phyloP scores from a whole-genome alignment of 2,888 invertebrate species.

The Amiota minor region DNA sequence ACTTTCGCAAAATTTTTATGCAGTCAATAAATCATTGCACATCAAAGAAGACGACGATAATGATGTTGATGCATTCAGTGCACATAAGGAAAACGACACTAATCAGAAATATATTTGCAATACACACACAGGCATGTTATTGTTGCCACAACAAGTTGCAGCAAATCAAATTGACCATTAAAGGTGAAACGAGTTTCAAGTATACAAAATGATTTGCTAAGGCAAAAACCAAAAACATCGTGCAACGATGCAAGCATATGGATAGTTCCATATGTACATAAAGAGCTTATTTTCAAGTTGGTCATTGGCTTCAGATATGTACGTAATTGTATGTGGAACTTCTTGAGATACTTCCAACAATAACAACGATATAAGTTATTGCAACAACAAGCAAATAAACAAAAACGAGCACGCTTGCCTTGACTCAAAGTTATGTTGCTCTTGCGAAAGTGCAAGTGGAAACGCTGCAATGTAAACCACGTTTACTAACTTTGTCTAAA shows the following conservation, averaged over 20 bases:
- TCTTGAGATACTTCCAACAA: not conserved
- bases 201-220: not conserved
- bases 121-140: not conserved
- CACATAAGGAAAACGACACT: not conserved
- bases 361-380: not conserved
- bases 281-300: not conserved
- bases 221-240: too few relatives aligned
- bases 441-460: conserved; percentile 28
- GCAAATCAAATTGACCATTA: conserved; percentile 15
- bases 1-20: not conserved
- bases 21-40: not conserved
- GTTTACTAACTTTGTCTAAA: too few relatives aligned
- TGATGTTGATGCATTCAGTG: not conserved
- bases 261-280: too few relatives aligned
- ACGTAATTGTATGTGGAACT: not conserved
- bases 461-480: too few relatives aligned
- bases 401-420: conserved; percentile 13
- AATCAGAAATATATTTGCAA: not conserved
- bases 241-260: too few relatives aligned
- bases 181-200: conserved; percentile 17
- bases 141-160: not conserved
- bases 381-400: not conserved
- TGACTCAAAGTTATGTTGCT: conserved; percentile 18
- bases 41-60: not conserved
- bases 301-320: conserved; percentile 15